Percentiles rank a stretch among this genome's conserved stretches.
Evolutionary conservation across 2,113 vertebrate genomes (phyloP).

Genomic region (Myrmophylax atrothorax): DNA sequence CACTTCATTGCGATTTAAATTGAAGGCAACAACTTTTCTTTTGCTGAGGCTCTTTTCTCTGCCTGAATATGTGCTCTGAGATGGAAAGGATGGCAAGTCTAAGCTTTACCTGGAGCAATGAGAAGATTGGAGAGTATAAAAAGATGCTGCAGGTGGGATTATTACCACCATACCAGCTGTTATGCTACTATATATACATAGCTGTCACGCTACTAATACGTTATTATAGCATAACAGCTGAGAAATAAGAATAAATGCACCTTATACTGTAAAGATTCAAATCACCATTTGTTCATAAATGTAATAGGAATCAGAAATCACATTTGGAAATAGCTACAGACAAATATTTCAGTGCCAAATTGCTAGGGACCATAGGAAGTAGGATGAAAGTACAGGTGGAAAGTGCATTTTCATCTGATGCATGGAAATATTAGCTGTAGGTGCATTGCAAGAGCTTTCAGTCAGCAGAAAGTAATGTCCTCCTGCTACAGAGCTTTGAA

Average conservation of each 20-base stretch:
- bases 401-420: not conserved
- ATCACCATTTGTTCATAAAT: not conserved
- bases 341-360: not conserved
- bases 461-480: not conserved
- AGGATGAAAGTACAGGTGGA: not conserved
- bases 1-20: not conserved
- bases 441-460: not conserved
- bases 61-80: not conserved
- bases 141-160: not conserved
- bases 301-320: not conserved
- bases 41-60: not conserved
- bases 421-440: not conserved
- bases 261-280: not conserved
- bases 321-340: not conserved
- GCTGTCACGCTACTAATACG: not conserved
- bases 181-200: not conserved
- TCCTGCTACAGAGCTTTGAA: not conserved
- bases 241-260: not conserved
- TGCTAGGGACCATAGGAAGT: not conserved
- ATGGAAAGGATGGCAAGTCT: not conserved
- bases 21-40: conserved; percentile 7
- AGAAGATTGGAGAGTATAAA: not conserved
- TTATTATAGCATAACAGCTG: not conserved
- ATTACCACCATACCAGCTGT: not conserved
- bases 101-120: not conserved